A percentile compares a stretch with the other conserved stretches of the same genome.
phyloP scores from a whole-genome alignment of 2,113 vertebrate species.

The Ibidorhyncha struthersii region DNA sequence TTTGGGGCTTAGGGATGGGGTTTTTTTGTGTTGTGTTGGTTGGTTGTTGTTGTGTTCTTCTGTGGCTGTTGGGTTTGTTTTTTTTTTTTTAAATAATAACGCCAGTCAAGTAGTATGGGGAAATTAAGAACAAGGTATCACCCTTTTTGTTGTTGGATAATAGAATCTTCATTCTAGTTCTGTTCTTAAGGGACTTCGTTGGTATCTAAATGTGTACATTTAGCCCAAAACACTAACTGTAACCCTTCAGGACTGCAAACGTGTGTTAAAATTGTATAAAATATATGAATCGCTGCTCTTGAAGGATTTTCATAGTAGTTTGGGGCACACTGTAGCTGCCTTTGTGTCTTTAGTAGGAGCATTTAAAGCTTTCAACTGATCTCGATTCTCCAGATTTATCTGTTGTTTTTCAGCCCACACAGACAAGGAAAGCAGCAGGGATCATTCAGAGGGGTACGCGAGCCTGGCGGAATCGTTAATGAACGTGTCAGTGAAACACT shows the following conservation, averaged over 20 bases:
- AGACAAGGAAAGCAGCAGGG: too few species aligned
- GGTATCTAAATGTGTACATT: not conserved
- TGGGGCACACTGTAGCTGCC: not conserved
- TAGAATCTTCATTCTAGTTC: not conserved
- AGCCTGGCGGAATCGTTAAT: not conserved
- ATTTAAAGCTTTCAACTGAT: not conserved
- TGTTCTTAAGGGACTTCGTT: not conserved
- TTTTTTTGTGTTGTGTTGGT: not conserved
- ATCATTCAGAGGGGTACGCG: not conserved
- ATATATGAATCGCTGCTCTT: not conserved
- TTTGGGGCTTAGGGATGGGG: not conserved
- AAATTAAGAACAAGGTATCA: not conserved
- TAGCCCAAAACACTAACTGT: not conserved
- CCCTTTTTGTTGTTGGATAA: not conserved
- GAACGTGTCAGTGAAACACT: not conserved
- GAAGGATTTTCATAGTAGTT: not conserved
- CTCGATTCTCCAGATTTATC: not conserved
- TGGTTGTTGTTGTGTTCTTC: not conserved
- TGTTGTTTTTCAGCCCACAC: not conserved
- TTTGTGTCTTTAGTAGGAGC: not conserved
- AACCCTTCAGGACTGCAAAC: not conserved
- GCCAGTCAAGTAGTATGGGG: not conserved
- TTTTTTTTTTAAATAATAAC: not conserved
- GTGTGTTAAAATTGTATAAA: not conserved
- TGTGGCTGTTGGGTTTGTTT: not conserved